A percentile compares a stretch with the other conserved stretches of the same genome.
phyloP scores from a whole-genome alignment of 2,797 vertebrate species.

The Apodemus agrarius region DNA sequence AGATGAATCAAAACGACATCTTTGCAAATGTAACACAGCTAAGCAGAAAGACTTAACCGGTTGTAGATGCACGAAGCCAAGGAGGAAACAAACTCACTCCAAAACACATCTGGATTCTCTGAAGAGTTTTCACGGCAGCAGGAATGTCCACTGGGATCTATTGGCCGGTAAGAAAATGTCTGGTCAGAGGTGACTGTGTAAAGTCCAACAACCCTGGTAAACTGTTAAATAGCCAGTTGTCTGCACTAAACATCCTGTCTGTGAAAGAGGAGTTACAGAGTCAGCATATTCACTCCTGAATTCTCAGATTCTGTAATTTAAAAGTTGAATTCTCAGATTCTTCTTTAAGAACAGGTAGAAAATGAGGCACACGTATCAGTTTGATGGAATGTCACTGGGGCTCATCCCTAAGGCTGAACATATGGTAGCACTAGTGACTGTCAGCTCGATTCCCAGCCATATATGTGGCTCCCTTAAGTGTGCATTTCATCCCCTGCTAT shows the following conservation, averaged over 20 bases:
- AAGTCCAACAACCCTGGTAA: not conserved
- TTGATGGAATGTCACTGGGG: not conserved
- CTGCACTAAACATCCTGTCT: constrained; percentile 17
- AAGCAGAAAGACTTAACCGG: constrained; percentile 48
- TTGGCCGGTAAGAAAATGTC: not conserved
- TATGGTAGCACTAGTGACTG: not conserved
- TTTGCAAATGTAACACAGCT: constrained; percentile 17
- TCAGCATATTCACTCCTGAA: not conserved
- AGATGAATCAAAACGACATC: constrained; percentile 58
- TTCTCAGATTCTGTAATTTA: not conserved
- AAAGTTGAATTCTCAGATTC: not conserved
- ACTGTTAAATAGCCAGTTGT: not conserved
- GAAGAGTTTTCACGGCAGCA: not conserved
- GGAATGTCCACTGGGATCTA: not conserved
- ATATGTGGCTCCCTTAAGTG: not conserved
- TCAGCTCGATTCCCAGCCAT: not conserved
- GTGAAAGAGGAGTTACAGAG: constrained; percentile 17
- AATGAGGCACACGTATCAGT: not conserved
- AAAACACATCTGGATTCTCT: not conserved
- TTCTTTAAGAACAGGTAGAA: not conserved
- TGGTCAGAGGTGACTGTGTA: not conserved
- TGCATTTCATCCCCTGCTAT: not conserved
- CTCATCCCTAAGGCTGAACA: not conserved
- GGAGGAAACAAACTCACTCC: not conserved
- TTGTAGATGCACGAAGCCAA: constrained; percentile 50